Evolutionary conservation across 2,888 invertebrate genomes (phyloP), one percentile per base, ranked within the genome.

Genomic region (Euzetes globulus): DNA sequence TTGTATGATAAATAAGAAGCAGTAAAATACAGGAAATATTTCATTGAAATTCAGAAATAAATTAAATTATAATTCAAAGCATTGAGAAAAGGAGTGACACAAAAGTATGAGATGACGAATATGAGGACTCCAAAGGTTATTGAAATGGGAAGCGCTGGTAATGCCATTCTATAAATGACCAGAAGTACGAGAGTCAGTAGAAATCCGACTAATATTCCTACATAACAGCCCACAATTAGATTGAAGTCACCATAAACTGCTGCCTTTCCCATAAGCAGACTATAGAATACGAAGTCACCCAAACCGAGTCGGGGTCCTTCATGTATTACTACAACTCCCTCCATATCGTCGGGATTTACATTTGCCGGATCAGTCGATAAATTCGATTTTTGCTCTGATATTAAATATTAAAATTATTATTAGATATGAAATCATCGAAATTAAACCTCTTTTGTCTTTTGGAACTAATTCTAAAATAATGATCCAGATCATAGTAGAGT

Each of bases 251-350:
- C 17, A 41, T 11, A 68, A 68, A 11, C 15, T 2, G 22, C n/a
- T 19, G 68, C 41, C 25, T 41, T 68, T 41, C 68, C 68, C 37
- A 68, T 22, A 15, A 68, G 22, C 1, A 68, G 0, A 45, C 68
- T 68, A 68, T 68, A 68, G 11, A 68, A 68, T 1, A 68, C 68
- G 22, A 65, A 68, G 45, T 68, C 68, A 33, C 68, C 68, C 33
- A 68, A 45, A 45, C 68, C 68, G 1, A 52, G 19, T 19, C 19
- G 2, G 1, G 52, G 52, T 19, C 19, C 7, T 1, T 6, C 6
- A 6, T 52, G 2, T 52, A n/a, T 47, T 15, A 47, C 15, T n/a
- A n/a, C 47, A 5, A 3, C 2, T 47, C 15, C 47, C n/a, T 47
- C 47, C 47, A 4, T 7, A 33, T 55, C 25, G 3, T 22, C 11